Evolutionary conservation across 2,113 vertebrate species (phyloP).

Genomic region (Malaclemys terrapin): DNA sequence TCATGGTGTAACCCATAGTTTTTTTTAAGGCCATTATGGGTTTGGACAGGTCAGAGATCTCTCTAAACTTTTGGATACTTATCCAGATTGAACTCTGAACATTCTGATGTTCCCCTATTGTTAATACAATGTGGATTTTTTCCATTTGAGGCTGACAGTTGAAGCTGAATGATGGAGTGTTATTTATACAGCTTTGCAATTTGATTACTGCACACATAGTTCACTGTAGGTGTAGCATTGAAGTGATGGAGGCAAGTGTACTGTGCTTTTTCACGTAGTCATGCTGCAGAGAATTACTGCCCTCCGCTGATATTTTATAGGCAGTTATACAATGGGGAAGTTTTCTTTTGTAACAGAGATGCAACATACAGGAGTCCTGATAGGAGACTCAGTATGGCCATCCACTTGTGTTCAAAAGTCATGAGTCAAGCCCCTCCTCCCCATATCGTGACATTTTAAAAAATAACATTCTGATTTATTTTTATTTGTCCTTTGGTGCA

Average conservation of each 20-base stretch:
- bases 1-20: not conserved
- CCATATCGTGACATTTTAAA: too few species aligned
- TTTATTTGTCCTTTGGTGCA: not conserved
- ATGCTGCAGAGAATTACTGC: not conserved
- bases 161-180: not conserved
- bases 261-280: not conserved
- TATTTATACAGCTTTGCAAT: not conserved
- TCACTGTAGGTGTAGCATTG: accelerated
- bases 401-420: too few species aligned
- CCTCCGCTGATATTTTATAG: not conserved
- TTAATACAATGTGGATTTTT: not conserved
- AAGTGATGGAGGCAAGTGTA: not conserved
- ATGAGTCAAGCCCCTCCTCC: too few species aligned
- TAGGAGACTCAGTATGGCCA: too few species aligned
- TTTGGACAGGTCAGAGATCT: not conserved
- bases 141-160: not conserved
- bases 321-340: not conserved
- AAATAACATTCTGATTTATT: not conserved
- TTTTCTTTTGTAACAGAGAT: not conserved
- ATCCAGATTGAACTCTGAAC: not conserved
- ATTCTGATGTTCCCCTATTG: not conserved
- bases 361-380: too few species aligned
- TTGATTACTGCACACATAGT: not conserved
- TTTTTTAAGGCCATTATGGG: not conserved
- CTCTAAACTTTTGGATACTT: not conserved